phyloP scores from a whole-genome alignment of 2,888 invertebrate genomes.

The Ormia ochracea region DNA sequence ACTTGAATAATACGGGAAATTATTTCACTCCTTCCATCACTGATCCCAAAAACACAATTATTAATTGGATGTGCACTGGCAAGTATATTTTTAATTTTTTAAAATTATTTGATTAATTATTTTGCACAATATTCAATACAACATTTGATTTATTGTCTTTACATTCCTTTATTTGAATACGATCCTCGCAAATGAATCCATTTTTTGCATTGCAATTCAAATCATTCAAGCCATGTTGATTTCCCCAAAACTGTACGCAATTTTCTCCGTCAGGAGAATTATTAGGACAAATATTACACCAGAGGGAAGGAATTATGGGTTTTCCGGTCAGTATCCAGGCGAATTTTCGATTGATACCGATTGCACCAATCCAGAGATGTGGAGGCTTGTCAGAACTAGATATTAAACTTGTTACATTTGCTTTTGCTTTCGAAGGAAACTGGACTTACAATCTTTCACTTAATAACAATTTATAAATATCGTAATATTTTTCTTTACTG shows the following conservation, averaged over 20 bases:
- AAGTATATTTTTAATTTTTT: too few relatives aligned
- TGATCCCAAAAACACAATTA: too few relatives aligned
- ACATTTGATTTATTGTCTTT: not conserved
- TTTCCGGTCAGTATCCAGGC: constrained; percentile 26
- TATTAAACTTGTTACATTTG: not conserved
- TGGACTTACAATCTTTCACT: constrained; percentile 26
- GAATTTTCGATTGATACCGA: constrained; percentile 33
- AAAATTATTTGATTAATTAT: too few relatives aligned
- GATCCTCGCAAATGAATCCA: constrained; percentile 34
- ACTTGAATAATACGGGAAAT: too few relatives aligned
- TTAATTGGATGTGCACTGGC: too few relatives aligned
- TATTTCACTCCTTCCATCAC: too few relatives aligned
- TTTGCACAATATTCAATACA: not conserved
- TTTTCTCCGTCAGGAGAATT: constrained; percentile 29
- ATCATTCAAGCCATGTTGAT: constrained; percentile 26
- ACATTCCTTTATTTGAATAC: not conserved
- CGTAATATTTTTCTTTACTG: constrained; percentile 13
- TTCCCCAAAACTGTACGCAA: constrained; percentile 38
- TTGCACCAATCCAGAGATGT: constrained; percentile 28
- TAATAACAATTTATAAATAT: not conserved
- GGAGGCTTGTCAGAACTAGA: not conserved
- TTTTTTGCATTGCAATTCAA: constrained; percentile 19
- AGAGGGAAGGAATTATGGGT: constrained; percentile 30
- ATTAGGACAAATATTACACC: constrained; percentile 37
- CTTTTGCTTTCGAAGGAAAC: not conserved